A percentile compares a stretch with the other conserved stretches of the same genome.
phyloP scores from a whole-genome alignment of 2,888 invertebrate species.

The Tolmerus cingulatus region DNA sequence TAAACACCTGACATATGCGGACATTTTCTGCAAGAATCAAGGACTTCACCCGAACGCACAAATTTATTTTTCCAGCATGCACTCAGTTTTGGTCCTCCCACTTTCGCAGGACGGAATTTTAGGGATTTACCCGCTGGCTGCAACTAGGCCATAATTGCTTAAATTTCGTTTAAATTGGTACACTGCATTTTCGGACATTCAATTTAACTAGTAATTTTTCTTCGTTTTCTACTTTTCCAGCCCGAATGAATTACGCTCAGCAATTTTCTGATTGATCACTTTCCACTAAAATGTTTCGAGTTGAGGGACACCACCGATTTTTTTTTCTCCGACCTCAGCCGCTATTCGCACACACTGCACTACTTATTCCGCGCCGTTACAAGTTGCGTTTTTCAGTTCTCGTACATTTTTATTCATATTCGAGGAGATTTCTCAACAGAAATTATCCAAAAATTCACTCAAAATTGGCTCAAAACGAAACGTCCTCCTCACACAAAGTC shows the following conservation, averaged over 20 bases:
- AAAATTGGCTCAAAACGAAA: not conserved
- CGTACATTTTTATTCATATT: not conserved
- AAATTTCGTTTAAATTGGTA: not conserved
- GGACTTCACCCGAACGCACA: not conserved
- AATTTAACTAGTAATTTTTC: not conserved
- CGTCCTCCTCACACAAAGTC: not conserved
- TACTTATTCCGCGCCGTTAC: not conserved
- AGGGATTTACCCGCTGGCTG: not conserved
- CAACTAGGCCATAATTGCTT: not conserved
- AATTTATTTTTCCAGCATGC: not conserved
- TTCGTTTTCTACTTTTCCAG: not conserved
- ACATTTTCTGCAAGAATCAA: not conserved
- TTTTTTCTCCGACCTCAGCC: not conserved
- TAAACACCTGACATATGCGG: constrained; percentile 5
- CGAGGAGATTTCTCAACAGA: not conserved
- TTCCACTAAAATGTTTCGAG: constrained; percentile 3
- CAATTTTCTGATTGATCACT: constrained; percentile 35
- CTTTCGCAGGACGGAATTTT: not conserved
- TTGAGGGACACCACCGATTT: not conserved
- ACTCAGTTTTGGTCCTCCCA: not conserved
- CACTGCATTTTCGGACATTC: not conserved
- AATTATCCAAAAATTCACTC: constrained; percentile 4
- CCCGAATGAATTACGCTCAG: not conserved
- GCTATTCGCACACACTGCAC: not conserved
- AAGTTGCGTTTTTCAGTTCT: not conserved